phyloP scores from a whole-genome alignment of 2,797 vertebrate genomes.

The Gymnothorax reevesii region DNA sequence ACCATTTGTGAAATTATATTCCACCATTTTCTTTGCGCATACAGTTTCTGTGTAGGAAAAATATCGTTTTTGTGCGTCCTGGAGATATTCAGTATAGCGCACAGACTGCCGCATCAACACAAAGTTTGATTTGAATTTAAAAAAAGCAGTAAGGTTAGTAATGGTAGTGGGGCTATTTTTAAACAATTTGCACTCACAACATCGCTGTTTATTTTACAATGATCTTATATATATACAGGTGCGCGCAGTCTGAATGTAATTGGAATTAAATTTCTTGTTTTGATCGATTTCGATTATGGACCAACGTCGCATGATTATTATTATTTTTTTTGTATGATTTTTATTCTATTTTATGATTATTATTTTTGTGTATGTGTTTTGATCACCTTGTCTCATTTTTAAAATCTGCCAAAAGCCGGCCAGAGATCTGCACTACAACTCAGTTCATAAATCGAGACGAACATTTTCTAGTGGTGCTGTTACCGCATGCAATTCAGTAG shows the following conservation, averaged over 20 bases:
- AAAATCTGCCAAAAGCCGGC: not conserved
- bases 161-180: not conserved
- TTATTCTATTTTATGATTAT: too few relatives aligned
- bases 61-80: constrained; percentile 28
- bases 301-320: not conserved
- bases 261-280: constrained; percentile 7
- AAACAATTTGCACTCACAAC: constrained; percentile 3
- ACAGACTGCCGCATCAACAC: constrained; percentile 23
- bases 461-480: too few relatives aligned
- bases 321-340: not conserved
- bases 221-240: not conserved
- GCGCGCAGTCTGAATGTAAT: not conserved
- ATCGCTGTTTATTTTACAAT: constrained; percentile 1
- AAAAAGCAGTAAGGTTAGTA: not conserved
- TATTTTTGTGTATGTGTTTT: not conserved
- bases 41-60: constrained; percentile 37
- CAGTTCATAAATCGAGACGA: too few relatives aligned
- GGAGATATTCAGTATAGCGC: constrained; percentile 10
- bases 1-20: constrained; percentile 14
- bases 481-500: too few relatives aligned
- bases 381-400: not conserved
- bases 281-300: not conserved
- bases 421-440: not conserved
- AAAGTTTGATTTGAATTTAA: not conserved
- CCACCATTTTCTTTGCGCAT: constrained; percentile 22